These are phyloP conservation scores for Dryobota labecula DNA, from an alignment of 2,888 invertebrate genomes.

Conservation along the genomic window DNA sequence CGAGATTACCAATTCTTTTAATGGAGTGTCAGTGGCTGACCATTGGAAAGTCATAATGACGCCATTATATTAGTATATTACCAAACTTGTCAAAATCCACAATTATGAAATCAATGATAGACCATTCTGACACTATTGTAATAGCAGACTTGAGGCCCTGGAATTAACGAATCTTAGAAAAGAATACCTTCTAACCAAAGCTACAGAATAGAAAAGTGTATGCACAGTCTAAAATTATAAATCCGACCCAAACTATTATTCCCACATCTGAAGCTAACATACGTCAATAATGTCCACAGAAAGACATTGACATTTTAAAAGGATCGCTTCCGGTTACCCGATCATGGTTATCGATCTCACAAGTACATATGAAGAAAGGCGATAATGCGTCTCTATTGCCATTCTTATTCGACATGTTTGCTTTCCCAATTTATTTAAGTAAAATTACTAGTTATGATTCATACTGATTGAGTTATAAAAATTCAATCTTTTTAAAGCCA, in stretches of 20 bases:
- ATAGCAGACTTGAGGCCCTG: too few species aligned
- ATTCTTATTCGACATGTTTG: slow-evolving; percentile 14
- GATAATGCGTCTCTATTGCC: slow-evolving; percentile 51
- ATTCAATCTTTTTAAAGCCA: background rate
- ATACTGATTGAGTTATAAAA: background rate
- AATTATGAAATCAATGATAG: too few species aligned
- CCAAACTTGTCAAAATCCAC: too few species aligned
- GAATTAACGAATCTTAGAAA: background rate
- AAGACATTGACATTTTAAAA: slow-evolving; percentile 85
- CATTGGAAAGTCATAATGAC: too few species aligned
- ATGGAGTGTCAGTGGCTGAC: too few species aligned
- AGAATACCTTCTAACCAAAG: background rate
- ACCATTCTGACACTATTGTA: too few species aligned
- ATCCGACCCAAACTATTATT: background rate
- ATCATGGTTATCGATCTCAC: slow-evolving; percentile 66
- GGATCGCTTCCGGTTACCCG: slow-evolving; percentile 80
- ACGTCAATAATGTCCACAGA: slow-evolving; percentile 37
- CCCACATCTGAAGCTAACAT: slow-evolving; percentile 11
- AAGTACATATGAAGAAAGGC: slow-evolving; percentile 36
- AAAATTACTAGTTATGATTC: background rate
- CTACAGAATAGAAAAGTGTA: background rate
- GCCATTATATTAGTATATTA: too few species aligned
- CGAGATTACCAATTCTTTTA: too few species aligned
- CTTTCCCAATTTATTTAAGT: background rate
- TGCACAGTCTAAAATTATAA: background rate